Base-by-base conservation (phyloP, 1,140 invertebrate species). In the Chionoecetes opilio region DNA sequence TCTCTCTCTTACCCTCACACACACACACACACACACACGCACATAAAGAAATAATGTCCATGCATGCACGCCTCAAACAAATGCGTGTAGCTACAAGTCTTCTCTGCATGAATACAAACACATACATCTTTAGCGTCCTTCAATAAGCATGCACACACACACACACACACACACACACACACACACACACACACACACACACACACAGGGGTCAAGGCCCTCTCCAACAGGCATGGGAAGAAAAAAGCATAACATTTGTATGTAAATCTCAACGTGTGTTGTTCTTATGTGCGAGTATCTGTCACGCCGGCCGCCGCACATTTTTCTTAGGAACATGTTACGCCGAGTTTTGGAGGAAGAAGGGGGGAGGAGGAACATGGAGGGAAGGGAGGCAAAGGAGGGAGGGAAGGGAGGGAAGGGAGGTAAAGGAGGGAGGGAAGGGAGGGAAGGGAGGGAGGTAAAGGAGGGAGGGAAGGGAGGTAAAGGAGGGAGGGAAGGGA, bases 171-270 rank as follows among this genome's bases (percentile, higher is more conserved):
- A 75, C 63, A 75, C 63, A 75, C 63, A 75, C 63, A 75, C 63
- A 75, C 63, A 75, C 63, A 75, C 63, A 75, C 63, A 75, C 63
- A 75, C 63, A 75, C 63, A 75, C 63, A 75, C 63, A 75, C 63
- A 75, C 63, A 75, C 63, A 21, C 11, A 75, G 53, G 63, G 63
- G 63, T 75, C 63, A 75, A 75, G 63, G 63, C 21, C 63, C 63
- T 75, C 63, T 75, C 63, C 63, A 75, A 75, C 63, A 75, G 21
- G 63, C 63, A 75, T n/a, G n/a, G 11, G 21, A 26, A 75, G n/a
- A 75, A 63, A 75, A 75, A 75, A 75, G 63, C 63, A 75, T 75
- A 75, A 75, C 63, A 75, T 75, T 75, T 75, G 63, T 75, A 75
- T 75, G 63, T 75, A 75, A 75, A 75, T 75, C n/a, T 75, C 6